Percentiles rank a stretch among this genome's conserved stretches.
Evolutionary conservation across 2,888 invertebrate species (phyloP).

Genomic region (Anoplius nigerrimus): DNA sequence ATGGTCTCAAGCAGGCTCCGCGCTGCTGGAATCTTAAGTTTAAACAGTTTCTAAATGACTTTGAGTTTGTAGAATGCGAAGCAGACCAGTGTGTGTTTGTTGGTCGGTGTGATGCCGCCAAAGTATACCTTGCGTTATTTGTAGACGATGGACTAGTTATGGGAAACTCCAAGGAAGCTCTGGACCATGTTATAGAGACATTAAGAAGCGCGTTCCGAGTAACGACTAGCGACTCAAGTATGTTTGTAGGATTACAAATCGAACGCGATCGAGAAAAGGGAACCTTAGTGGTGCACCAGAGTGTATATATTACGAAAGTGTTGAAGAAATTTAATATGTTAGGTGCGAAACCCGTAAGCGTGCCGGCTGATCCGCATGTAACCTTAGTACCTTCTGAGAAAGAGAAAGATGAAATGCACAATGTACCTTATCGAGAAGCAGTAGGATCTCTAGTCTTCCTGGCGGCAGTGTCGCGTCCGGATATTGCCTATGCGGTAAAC

Average conservation of each 20-base stretch:
- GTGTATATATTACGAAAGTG: constrained; percentile 25
- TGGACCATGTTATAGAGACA: background rate
- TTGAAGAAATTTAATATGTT: constrained; percentile 32
- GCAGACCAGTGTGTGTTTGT: constrained; percentile 47
- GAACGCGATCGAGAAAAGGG: constrained; percentile 25
- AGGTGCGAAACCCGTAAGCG: constrained; percentile 26
- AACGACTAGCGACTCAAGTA: constrained; percentile 26
- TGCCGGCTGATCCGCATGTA: constrained; percentile 36
- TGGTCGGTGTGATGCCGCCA: constrained; percentile 24
- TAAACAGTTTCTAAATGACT: constrained; percentile 33
- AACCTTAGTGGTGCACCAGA: constrained; percentile 34
- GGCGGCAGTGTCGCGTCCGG: constrained; percentile 37
- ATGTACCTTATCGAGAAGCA: constrained; percentile 48
- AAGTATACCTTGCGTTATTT: constrained; percentile 42
- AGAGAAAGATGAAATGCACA: constrained; percentile 4
- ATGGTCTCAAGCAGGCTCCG: constrained; percentile 34
- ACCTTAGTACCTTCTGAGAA: constrained; percentile 28
- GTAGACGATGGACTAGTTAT: constrained; percentile 54
- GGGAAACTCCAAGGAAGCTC: background rate
- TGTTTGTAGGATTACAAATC: constrained; percentile 41
- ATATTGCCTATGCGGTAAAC: constrained; percentile 35
- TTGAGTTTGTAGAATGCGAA: constrained; percentile 37
- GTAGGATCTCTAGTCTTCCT: constrained; percentile 47
- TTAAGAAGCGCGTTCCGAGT: constrained; percentile 24
- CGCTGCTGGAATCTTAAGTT: constrained; percentile 34